A percentile compares a stretch with the other conserved stretches of the same genome.
Evolutionary conservation across 2,113 vertebrate genomes (phyloP).

Genomic region (Rafetus swinhoei): DNA sequence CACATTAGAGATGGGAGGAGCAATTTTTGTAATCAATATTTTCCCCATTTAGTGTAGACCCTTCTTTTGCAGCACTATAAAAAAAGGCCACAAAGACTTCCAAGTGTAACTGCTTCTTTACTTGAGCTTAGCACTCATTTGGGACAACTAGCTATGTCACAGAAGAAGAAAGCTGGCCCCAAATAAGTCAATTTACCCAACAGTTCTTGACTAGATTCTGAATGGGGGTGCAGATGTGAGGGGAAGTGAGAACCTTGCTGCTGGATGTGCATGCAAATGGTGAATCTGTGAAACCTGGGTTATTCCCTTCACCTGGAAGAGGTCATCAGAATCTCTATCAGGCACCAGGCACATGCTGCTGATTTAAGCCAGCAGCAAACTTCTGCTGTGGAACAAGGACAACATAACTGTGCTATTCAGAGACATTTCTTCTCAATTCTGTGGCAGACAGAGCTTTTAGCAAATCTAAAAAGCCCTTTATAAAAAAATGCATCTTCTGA

Average conservation of each 20-base stretch:
- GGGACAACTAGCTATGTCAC: background rate
- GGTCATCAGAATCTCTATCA: background rate
- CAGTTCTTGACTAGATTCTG: background rate
- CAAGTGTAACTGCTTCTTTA: background rate
- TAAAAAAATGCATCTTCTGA: background rate
- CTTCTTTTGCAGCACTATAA: rapidly evolving
- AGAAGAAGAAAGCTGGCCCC: rapidly evolving
- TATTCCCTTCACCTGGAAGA: background rate
- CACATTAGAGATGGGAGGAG: background rate
- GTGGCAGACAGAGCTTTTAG: background rate
- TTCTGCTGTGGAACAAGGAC: background rate
- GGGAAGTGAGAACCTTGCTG: background rate
- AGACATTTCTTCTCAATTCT: background rate
- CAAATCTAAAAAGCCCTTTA: background rate
- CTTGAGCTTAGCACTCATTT: background rate
- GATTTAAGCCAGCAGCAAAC: background rate
- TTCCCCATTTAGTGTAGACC: rapidly evolving
- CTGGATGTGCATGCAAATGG: background rate
- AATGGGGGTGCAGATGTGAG: background rate
- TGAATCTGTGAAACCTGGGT: background rate
- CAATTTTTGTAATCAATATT: rapidly evolving
- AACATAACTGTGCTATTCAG: background rate
- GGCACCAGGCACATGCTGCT: background rate
- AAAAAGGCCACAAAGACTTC: background rate
- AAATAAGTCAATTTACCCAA: background rate